phyloP scores from a whole-genome alignment of 2,888 invertebrate genomes.

The Yponomeuta plumbellus region DNA sequence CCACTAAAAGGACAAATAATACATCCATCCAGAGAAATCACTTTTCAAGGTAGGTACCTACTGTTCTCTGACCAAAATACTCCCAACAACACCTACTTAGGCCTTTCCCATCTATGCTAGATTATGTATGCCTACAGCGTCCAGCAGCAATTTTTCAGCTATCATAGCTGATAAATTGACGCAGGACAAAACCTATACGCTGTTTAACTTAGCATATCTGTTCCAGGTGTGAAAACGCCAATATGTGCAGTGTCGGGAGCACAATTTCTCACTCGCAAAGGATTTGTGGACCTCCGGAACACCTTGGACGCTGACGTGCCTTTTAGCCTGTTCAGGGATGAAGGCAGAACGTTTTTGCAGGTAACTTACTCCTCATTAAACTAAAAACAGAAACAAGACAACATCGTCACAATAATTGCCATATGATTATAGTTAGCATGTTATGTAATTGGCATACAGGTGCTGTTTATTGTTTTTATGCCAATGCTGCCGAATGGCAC shows the following conservation, averaged over 20 bases:
- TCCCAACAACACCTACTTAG: too few species aligned
- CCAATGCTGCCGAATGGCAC: too few species aligned
- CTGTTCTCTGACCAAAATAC: background rate
- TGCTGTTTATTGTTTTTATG: too few species aligned
- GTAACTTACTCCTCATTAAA: too few species aligned
- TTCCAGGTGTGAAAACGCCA: conserved; percentile 83
- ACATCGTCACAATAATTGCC: background rate
- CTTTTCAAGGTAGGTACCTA: conserved; percentile 80
- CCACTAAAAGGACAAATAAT: conserved; percentile 92
- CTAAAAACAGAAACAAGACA: too few species aligned
- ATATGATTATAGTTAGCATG: too few species aligned
- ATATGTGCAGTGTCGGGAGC: conserved; percentile 91
- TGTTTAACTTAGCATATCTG: background rate
- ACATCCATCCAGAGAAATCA: conserved; percentile 91
- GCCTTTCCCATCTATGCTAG: too few species aligned
- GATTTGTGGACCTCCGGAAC: conserved; percentile 88
- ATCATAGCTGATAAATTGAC: too few species aligned
- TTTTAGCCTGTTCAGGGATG: conserved; percentile 88
- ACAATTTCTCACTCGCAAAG: conserved; percentile 85
- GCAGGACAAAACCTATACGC: too few species aligned
- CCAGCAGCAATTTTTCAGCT: too few species aligned
- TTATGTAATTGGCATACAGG: too few species aligned
- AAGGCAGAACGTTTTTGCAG: conserved; percentile 87
- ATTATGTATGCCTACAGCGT: too few species aligned
- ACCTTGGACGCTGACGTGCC: conserved; percentile 86